Evolutionary conservation across 2,113 vertebrate species (phyloP).

Genomic region (Semicossyphus pulcher): DNA sequence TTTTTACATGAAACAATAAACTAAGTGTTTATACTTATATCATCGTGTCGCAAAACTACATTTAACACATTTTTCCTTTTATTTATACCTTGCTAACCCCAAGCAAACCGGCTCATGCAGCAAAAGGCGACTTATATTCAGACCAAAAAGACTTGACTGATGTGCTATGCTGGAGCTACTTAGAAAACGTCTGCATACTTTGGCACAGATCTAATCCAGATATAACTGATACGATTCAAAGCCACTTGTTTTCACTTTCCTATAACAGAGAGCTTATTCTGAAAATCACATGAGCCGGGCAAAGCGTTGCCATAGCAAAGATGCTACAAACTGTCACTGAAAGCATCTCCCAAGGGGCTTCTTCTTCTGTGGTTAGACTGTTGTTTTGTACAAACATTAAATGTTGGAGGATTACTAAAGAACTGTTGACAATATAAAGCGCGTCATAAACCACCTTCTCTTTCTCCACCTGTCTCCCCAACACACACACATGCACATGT

Average conservation of each 20-base stretch:
- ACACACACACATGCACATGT: background rate
- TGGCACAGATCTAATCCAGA: background rate
- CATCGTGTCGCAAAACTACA: no score
- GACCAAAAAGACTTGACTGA: background rate
- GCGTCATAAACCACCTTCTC: background rate
- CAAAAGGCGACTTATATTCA: background rate
- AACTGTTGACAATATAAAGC: conserved; percentile 9
- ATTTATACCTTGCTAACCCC: background rate
- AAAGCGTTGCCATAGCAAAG: conserved; percentile 11
- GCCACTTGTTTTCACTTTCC: conserved; percentile 33
- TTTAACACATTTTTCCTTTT: no score
- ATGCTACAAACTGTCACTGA: conserved; percentile 19
- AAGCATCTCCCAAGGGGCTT: background rate
- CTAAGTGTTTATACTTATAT: no score
- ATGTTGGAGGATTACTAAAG: background rate
- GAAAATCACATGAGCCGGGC: background rate
- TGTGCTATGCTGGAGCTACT: background rate
- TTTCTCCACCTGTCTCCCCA: background rate
- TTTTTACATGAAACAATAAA: no score
- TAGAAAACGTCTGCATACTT: background rate
- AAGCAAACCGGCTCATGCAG: background rate
- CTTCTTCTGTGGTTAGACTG: conserved; percentile 5
- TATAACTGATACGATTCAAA: background rate
- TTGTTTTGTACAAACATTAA: background rate
- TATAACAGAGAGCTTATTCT: conserved; percentile 6